Base-by-base conservation (phyloP, 2,797 vertebrate species). In the Neosilurus hyrtlii region DNA sequence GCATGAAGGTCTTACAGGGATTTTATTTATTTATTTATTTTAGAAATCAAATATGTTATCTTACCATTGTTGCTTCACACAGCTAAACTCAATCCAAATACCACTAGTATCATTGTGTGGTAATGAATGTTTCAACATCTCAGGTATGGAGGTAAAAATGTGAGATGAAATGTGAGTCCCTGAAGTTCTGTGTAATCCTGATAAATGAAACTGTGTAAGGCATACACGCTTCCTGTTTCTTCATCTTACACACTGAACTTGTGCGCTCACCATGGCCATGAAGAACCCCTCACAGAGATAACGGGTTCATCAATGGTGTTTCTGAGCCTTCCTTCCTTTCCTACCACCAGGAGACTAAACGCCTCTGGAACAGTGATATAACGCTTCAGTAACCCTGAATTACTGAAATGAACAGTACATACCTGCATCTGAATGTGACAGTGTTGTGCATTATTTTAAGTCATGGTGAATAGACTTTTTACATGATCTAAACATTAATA, bases 251-350 rank as follows among this genome's bases (percentile, higher is more conserved):
- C 70, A 16, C 22, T 16, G 35, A 14, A 30, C 73, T 83, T 15
- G 9, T 73, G 86, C 26, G 22, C 30, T 57, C 24, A 61, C 24
- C 18, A 1, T 26, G 30, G 67, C 73, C 62, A 26, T 57, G 15
- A 76, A 82, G 83, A 57, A 66, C 10, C 74, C 18, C 68, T 81
- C 35, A n/a, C 51, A 43, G 67, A 62, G 59, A 9, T 49, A 81
- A 73, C 37, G 52, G 78, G 61, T 78, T 63, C 14, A 49, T n/a
- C 57, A 83, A 56, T 68, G 14, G n/a, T 15, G 22, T 79, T 61
- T 56, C 30, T 52, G 20, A 78, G 54, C 18, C 43, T 18, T 71
- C n/a, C 57, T 62, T 63, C 43, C 67, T 67, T 54, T 76, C 56
- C n/a, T 14, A 30, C 49, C 15, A 62, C 59, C 22, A 2, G 2